Percentiles rank a stretch among this genome's conserved stretches.
Conservation (phyloP, 2,888 invertebrate species). For the Tethea ocularis region DNA sequence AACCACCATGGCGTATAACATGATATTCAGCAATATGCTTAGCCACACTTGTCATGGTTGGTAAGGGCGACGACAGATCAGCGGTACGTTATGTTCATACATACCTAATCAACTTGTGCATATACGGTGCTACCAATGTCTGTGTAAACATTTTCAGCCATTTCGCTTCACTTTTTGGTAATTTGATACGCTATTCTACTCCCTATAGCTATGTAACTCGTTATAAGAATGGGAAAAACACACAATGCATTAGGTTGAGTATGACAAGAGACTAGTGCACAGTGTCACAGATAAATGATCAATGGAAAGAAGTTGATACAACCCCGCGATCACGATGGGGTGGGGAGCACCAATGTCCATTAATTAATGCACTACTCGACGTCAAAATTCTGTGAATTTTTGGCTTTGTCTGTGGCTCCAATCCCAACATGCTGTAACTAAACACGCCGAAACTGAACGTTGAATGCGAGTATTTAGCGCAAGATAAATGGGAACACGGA, state of each 20-base stretch:
- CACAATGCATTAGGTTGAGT: constrained; percentile 78
- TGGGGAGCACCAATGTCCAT: constrained; percentile 13
- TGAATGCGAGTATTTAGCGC: constrained; percentile 61
- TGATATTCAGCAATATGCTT: neutral
- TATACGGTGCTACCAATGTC: constrained; percentile 36
- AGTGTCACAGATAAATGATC: no score
- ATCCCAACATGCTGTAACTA: constrained; percentile 31
- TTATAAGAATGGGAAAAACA: constrained; percentile 49
- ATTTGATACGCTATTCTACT: constrained; percentile 43
- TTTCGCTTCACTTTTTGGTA: constrained; percentile 57
- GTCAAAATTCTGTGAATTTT: constrained; percentile 7
- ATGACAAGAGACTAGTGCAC: no score
- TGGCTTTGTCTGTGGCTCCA: neutral
- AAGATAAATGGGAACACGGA: constrained; percentile 60
- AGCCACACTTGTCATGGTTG: neutral
- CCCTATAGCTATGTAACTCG: constrained; percentile 28
- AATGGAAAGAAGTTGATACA: no score
- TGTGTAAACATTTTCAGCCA: constrained; percentile 44
- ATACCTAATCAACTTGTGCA: constrained; percentile 9
- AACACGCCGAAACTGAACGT: constrained; percentile 48
- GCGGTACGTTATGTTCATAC: neutral
- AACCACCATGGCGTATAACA: neutral
- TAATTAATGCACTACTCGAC: constrained; percentile 16
- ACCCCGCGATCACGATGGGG: neutral
- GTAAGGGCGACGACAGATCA: neutral